These are phyloP conservation scores for Anisognathus igniventris DNA, from an alignment of 2,797 vertebrate genomes.

Conservation along the genomic window DNA sequence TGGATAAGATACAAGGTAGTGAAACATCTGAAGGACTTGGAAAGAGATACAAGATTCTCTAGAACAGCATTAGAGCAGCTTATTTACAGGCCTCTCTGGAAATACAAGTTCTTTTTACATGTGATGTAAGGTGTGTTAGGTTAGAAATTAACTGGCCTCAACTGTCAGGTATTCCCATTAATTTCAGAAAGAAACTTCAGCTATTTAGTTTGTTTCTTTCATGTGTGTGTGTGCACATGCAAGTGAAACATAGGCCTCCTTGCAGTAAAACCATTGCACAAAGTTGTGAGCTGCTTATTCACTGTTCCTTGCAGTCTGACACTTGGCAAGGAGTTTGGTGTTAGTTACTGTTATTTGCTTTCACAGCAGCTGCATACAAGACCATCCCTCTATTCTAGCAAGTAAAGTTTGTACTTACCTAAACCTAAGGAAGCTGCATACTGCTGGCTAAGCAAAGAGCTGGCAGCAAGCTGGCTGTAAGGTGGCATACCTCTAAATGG, in stretches of 20 bases:
- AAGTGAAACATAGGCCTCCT: not conserved
- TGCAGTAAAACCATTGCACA: not conserved
- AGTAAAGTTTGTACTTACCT: conserved; percentile 78
- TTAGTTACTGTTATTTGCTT: not conserved
- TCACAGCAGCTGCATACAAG: not conserved
- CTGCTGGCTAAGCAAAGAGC: conserved; percentile 88
- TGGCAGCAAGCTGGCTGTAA: conserved; percentile 89
- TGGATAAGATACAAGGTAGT: conserved; percentile 62
- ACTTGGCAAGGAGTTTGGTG: not conserved
- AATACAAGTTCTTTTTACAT: not conserved
- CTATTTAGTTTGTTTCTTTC: not conserved
- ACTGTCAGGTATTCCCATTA: not conserved
- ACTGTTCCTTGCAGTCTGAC: not conserved
- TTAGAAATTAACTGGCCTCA: not conserved
- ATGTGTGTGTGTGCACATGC: accelerated
- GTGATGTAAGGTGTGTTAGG: not conserved
- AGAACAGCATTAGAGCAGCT: conserved; percentile 18
- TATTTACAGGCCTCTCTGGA: conserved; percentile 3
- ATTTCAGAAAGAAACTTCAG: not conserved
- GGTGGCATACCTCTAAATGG: conserved; percentile 84
- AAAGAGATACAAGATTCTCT: conserved; percentile 54
- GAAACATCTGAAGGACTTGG: conserved; percentile 48
- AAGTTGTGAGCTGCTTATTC: not conserved
- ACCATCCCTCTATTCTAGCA: not conserved
- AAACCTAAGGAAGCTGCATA: conserved; percentile 89